Base-by-base conservation (phyloP, 30 jellyfish, hydroid and myxozoan genomes). In the Aurelia aurita region DNA sequence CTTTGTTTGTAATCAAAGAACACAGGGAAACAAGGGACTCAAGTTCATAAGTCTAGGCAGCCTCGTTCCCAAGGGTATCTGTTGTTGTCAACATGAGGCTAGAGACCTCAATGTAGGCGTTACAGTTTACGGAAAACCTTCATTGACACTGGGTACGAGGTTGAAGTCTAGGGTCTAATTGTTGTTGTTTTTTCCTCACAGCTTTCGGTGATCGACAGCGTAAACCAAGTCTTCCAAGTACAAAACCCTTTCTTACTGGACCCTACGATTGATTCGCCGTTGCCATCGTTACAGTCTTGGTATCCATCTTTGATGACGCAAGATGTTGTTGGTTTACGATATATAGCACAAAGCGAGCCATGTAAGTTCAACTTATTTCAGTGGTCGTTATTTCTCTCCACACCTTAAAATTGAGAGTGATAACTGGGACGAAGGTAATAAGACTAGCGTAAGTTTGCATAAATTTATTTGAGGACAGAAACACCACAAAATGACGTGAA, bases 261-360 rank as follows among this genome's bases (percentile, higher is more conserved):
- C 3, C 90, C 39, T 29, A 16, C 84, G 3, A 60, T 87, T 27
- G 88, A 72, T 39, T 76, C 89, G 5, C 88, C 96, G 34, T 55
- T 87, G 19, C 96, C 96, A 27, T 87, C 96, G 32, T 66, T 87
- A 57, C 96, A 87, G 53, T 87, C 96, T 9, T 87, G 96, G 96
- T 87, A 87, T 45, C 88, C 96, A 39, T 68, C 93, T 18, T 32
- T 83, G 73, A 70, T 83, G 93, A 83, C 93, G 86, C 72, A 85
- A 69, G 93, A 83, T 72, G 92, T 74, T 14, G 57, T 81, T 67
- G 73, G 73, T 32, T 61, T 82, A 0, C 93, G 93, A 39, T 74
- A 68, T 19, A 63, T 83, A 18, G 63, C 93, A 3, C 85, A 83
- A 27, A 34, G 93, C 62, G 93, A 83, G 29, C 93, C 93, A 2